Evolutionary conservation across 2,888 invertebrate genomes (phyloP).

Genomic region (Apomyelois bistriatella): DNA sequence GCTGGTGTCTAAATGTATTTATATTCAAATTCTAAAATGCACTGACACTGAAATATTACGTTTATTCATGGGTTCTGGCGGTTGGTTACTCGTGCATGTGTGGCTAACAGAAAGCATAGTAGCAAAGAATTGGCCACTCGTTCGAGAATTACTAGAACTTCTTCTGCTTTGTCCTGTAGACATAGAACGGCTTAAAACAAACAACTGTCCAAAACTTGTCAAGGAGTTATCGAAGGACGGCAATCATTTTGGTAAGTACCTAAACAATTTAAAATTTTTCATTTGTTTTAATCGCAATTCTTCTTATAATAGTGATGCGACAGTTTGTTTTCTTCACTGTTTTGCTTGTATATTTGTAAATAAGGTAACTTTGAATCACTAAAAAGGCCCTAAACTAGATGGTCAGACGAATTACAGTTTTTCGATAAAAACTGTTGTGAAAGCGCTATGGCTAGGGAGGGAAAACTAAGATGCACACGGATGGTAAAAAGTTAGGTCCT

Average conservation of each 20-base stretch:
- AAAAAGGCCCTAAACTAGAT: too few relatives aligned
- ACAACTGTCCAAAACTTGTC: constrained; percentile 94
- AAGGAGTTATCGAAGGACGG: constrained; percentile 92
- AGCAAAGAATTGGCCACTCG: constrained; percentile 91
- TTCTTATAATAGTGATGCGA: too few relatives aligned
- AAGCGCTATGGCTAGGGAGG: too few relatives aligned
- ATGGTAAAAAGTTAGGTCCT: too few relatives aligned
- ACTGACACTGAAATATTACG: constrained; percentile 91
- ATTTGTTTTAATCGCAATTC: too few relatives aligned
- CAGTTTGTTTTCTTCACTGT: too few relatives aligned
- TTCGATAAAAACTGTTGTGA: too few relatives aligned
- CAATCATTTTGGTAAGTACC: constrained; percentile 87
- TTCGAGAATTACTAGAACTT: constrained; percentile 91
- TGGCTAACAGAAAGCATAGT: constrained; percentile 95
- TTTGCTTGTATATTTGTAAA: too few relatives aligned
- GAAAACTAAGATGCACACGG: too few relatives aligned
- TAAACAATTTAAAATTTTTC: too few relatives aligned
- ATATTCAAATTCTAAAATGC: constrained; percentile 93
- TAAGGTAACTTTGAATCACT: too few relatives aligned
- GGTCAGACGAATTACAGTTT: too few relatives aligned
- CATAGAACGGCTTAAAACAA: constrained; percentile 93
- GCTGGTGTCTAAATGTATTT: constrained; percentile 96
- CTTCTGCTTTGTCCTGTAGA: constrained; percentile 93
- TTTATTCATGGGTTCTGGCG: constrained; percentile 93
- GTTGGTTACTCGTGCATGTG: constrained; percentile 93